These are phyloP conservation scores for Scaptomyza montana DNA, from an alignment of 1,140 invertebrate species.

Conservation along the genomic window DNA sequence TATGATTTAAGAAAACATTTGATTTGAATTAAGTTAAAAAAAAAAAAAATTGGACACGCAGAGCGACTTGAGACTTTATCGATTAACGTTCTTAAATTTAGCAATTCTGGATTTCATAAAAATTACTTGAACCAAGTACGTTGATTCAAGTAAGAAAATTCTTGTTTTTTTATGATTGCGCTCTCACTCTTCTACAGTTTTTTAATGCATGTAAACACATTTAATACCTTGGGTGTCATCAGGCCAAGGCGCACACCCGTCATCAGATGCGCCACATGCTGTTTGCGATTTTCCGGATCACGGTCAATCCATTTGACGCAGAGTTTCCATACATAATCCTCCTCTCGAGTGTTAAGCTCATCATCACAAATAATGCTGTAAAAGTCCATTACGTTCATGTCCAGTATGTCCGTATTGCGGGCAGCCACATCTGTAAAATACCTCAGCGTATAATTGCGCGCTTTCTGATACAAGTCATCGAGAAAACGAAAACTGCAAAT, in stretches of 20 bases:
- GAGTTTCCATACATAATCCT: constrained; percentile 86
- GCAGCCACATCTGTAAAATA: constrained; percentile 89
- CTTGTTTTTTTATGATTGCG: too few species aligned
- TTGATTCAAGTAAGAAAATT: too few species aligned
- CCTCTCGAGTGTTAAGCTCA: constrained; percentile 88
- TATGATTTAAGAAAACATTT: too few species aligned
- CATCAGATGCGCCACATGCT: constrained; percentile 90
- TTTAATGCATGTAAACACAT: too few species aligned
- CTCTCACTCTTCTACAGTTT: too few species aligned
- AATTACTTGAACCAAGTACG: too few species aligned
- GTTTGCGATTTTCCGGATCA: constrained; percentile 87
- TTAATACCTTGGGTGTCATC: constrained; percentile 89
- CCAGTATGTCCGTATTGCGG: constrained; percentile 89
- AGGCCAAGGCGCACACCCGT: constrained; percentile 92
- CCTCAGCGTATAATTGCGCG: constrained; percentile 89
- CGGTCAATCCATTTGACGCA: constrained; percentile 86
- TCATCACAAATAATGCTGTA: constrained; percentile 89
- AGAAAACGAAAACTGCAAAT: constrained; percentile 84
- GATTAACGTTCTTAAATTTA: too few species aligned
- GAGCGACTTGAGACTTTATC: too few species aligned
- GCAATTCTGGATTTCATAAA: too few species aligned
- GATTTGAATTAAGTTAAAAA: too few species aligned
- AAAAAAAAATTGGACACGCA: too few species aligned
- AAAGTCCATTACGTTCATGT: constrained; percentile 88
- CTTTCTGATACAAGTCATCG: constrained; percentile 87